Conservation (phyloP, 2,888 invertebrate species). For the Cylindroiulus punctatus region DNA sequence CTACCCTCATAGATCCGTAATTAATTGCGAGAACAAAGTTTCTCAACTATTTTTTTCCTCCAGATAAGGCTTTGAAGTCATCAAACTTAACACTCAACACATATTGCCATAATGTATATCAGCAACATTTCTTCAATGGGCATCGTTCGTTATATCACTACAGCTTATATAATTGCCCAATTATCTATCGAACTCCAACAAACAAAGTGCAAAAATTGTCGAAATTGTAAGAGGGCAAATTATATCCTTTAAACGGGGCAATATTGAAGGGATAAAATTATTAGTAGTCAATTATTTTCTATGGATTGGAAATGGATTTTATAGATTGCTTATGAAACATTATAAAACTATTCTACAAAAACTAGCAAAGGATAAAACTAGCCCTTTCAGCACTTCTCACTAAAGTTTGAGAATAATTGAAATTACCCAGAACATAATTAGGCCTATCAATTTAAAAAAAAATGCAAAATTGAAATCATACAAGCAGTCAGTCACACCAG, state of each 20-base stretch:
- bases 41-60: neutral
- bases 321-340: neutral
- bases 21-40: neutral
- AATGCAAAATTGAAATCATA: no score
- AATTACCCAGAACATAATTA: no score
- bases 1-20: neutral
- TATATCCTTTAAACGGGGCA: neutral
- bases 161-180: neutral
- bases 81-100: neutral
- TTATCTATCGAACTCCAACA: slow-evolving; percentile 8
- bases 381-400: no score
- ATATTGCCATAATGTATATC: neutral
- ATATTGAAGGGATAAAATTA: neutral
- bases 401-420: no score
- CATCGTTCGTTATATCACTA: neutral
- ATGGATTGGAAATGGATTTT: neutral
- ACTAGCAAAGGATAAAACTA: no score
- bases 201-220: neutral
- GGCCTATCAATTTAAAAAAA: no score
- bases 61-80: neutral
- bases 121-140: neutral
- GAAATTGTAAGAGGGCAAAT: neutral
- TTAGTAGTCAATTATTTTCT: neutral
- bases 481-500: no score
- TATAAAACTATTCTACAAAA: neutral